Evolutionary conservation across 37 sponge, comb jelly and placozoan species (phyloP), one percentile per base, ranked within the genome.

Genomic region (Aphrocallistes beatrix): DNA sequence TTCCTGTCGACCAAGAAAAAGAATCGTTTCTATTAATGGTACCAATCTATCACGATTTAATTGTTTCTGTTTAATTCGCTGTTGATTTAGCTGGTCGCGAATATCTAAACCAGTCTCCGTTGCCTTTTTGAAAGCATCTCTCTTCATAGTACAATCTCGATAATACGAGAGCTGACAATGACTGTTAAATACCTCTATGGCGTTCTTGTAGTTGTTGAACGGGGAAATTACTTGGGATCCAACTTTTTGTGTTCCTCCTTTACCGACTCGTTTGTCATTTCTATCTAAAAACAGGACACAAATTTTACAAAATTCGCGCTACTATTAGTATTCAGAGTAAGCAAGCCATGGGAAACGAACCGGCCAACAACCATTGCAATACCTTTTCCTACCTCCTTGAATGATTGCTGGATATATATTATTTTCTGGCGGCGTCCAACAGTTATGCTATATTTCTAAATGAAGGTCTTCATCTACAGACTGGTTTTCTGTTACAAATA

Each of bases 351-450:
- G 25, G 75, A 32, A 60, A 28, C 34, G 25, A 60, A 60, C 34
- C 25, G n/a, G 75, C 75, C 75, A 60, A 32, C 34, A 32, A 28
- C 75, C 34, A 60, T 60, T 60, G 34, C 10, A 60, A 60, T 60
- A 60, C 34, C 75, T 60, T 28, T 60, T 28, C 75, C 75, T 60
- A 60, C 75, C 75, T 60, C 75, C 75, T 60, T 60, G 75, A 28
- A 60, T 60, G 34, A 60, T 60, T 60, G 75, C 32, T 32, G 75
- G 75, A 60, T 32, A 60, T 3, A 32, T 19, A 60, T 60, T 25
- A 60, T 60, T 60, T 21, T 60, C 75, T 21, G 75, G 75, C 25
- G 75, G 75, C 75, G 25, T 28, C 75, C 75, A 60, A 60, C 75
- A 60, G 75, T 60, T 60, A 60, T 32, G 75, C 34, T 25, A 42